Evolutionary conservation across 2,888 invertebrate genomes (phyloP).

Genomic region (Drosophila borealis): DNA sequence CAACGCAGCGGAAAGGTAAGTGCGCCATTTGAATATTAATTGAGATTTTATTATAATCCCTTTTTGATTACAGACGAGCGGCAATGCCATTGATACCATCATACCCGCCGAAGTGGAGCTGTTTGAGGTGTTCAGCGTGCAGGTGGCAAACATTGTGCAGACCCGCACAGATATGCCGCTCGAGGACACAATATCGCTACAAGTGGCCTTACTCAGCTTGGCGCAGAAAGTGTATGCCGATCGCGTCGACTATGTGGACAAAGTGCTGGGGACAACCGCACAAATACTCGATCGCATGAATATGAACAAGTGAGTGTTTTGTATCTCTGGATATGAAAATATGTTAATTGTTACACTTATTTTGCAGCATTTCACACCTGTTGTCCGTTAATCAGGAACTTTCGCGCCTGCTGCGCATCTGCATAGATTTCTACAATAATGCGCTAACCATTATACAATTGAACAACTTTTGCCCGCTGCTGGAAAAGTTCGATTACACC

Average conservation of each 20-base stretch:
- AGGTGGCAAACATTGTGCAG: conserved; percentile 97
- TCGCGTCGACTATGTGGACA: conserved; percentile 96
- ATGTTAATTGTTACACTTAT: background rate
- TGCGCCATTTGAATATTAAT: background rate
- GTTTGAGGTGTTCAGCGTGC: conserved; percentile 99
- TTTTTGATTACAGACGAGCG: conserved; percentile 75
- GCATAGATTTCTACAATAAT: conserved; percentile 97
- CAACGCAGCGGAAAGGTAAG: conserved; percentile 88
- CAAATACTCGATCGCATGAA: conserved; percentile 95
- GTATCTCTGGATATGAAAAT: background rate
- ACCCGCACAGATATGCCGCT: conserved; percentile 97
- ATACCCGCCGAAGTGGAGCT: conserved; percentile 95
- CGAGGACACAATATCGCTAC: conserved; percentile 97
- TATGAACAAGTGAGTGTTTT: conserved; percentile 88
- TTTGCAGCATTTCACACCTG: conserved; percentile 82
- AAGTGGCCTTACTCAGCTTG: conserved; percentile 96
- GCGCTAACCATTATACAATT: conserved; percentile 94
- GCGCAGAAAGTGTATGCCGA: conserved; percentile 99
- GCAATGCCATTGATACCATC: conserved; percentile 86
- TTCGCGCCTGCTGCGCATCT: conserved; percentile 96
- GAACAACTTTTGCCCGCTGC: conserved; percentile 93
- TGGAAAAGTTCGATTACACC: conserved; percentile 94
- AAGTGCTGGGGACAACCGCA: conserved; percentile 95
- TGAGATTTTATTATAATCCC: background rate
- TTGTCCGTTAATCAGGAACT: conserved; percentile 95